Conservation (phyloP, 1,140 invertebrate species). For the Acyrthosiphon pisum region DNA sequence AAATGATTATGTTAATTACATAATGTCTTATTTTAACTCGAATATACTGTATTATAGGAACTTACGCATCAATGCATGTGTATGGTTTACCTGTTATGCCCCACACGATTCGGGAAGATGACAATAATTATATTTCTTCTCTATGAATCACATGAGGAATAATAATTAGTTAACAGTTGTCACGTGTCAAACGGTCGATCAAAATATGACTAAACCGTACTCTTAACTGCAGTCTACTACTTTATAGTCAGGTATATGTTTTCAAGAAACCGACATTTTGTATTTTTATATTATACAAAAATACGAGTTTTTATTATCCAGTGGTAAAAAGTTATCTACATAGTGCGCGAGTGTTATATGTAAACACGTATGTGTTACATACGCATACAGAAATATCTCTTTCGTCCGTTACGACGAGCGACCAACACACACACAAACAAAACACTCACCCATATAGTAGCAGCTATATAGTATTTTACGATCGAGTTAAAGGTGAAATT, state of each 20-base stretch:
- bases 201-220: not conserved
- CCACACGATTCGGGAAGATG: too few species aligned
- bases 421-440: not conserved
- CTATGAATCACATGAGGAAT: not conserved
- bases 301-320: not conserved
- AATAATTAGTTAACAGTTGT: not conserved
- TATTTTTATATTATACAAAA: not conserved
- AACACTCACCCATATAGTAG: not conserved
- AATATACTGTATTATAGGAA: too few species aligned
- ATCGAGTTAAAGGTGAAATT: conserved; percentile 4
- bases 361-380: not conserved
- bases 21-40: too few species aligned
- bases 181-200: not conserved
- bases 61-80: too few species aligned
- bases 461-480: not conserved
- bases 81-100: too few species aligned
- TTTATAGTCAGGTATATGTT: not conserved
- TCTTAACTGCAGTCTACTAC: too few species aligned
- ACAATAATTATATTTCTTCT: not conserved
- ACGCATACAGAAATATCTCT: not conserved
- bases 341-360: not conserved
- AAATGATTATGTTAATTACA: too few species aligned
- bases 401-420: not conserved
- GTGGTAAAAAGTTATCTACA: not conserved
- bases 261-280: not conserved